phyloP scores from a whole-genome alignment of 1,140 invertebrate genomes.

The Nymphalis io region DNA sequence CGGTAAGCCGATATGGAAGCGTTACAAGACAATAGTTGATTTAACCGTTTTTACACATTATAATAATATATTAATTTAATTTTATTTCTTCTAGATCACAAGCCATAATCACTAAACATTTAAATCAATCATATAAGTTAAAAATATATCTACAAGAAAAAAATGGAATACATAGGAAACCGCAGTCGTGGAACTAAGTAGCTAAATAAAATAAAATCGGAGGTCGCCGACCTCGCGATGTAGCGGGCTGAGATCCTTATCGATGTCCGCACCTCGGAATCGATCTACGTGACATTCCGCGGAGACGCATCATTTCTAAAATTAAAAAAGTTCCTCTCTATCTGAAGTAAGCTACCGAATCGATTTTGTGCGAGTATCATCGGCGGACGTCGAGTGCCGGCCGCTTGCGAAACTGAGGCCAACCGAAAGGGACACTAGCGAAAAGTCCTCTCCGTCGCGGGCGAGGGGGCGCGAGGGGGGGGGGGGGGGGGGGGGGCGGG shows the following conservation, averaged over 20 bases:
- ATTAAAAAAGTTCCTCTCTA: slow-evolving; percentile 1
- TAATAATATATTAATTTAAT: slow-evolving; percentile 8
- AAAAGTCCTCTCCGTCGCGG: not conserved
- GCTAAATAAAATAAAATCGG: not conserved
- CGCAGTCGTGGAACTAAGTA: not conserved
- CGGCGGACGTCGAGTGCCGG: not conserved
- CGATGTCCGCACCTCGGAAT: not conserved
- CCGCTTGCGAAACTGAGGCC: not conserved
- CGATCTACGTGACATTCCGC: not conserved
- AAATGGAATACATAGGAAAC: not conserved
- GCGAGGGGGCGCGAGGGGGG: not conserved
- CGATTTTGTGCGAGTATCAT: slow-evolving; percentile 5
- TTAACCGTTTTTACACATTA: slow-evolving; percentile 5
- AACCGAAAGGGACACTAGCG: not conserved
- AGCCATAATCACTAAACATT: slow-evolving; percentile 15
- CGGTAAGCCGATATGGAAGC: not conserved
- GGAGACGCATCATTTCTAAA: not conserved
- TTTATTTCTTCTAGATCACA: slow-evolving; percentile 16
- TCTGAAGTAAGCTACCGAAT: not conserved
- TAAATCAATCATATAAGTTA: not conserved
- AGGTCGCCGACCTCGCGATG: not conserved
- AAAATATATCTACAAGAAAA: not conserved
- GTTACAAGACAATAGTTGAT: slow-evolving; percentile 6
- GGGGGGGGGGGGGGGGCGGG: not conserved
- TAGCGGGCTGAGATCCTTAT: not conserved